These are phyloP conservation scores for Tetrapedia diversipes DNA, from an alignment of 2,888 invertebrate genomes.

Conservation along the genomic window DNA sequence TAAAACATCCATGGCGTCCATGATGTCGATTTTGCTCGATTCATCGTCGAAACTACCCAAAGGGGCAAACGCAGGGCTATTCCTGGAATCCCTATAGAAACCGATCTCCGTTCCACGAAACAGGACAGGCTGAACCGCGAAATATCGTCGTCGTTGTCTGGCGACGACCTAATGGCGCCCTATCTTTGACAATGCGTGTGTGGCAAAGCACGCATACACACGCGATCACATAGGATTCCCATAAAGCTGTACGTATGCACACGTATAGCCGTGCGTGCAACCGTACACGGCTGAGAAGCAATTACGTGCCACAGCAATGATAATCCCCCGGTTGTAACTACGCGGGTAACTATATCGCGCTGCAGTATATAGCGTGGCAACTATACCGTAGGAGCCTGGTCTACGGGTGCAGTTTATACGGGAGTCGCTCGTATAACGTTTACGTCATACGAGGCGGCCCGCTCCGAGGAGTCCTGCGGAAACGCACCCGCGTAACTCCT, in stretches of 20 bases:
- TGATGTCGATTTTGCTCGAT: no score
- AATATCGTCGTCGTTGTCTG: conserved; percentile 15
- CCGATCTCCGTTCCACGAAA: neutral
- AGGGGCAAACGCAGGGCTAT: no score
- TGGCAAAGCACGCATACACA: no score
- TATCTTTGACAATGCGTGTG: conserved; percentile 31
- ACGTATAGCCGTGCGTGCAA: conserved; percentile 52
- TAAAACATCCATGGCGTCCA: no score
- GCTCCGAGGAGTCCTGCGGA: conserved; percentile 17
- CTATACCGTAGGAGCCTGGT: conserved; percentile 43
- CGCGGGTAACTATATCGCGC: conserved; percentile 66
- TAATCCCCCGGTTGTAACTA: conserved; percentile 64
- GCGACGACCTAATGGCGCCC: conserved; percentile 22
- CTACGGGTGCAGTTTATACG: conserved; percentile 49
- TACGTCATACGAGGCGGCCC: conserved; percentile 43
- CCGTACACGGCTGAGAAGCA: conserved; percentile 58
- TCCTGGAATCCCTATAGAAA: no score
- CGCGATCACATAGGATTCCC: no score
- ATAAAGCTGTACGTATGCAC: conserved; percentile 18
- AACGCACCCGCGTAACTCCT: conserved; percentile 31
- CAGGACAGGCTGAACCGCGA: neutral
- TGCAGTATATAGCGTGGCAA: conserved; percentile 46
- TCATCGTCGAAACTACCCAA: no score
- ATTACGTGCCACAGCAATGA: conserved; percentile 68
- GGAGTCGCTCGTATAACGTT: conserved; percentile 60